Conservation (phyloP, 2,113 vertebrate genomes). For the Aegotheles bennettii region DNA sequence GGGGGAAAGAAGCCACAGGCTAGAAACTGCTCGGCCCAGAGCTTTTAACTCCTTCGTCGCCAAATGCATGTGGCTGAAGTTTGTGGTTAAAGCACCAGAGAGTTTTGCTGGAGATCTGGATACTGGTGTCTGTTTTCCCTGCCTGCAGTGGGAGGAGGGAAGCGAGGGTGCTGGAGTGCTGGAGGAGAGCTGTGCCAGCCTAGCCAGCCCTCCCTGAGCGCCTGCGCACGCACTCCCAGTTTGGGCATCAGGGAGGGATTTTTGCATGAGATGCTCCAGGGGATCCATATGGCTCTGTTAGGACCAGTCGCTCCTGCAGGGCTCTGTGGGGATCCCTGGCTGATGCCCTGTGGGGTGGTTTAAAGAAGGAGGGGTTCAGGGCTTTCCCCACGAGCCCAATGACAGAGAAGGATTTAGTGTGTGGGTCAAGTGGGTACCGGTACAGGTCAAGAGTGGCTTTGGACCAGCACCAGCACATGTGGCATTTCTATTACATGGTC, state of each 20-base stretch:
- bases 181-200: background rate
- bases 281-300: background rate
- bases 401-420: background rate
- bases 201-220: background rate
- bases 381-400: background rate
- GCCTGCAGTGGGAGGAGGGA: background rate
- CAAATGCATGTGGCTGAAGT: background rate
- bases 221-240: background rate
- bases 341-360: background rate
- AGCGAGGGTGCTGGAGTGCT: too few species aligned
- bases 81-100: background rate
- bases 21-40: background rate
- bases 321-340: background rate
- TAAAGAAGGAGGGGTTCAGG: background rate
- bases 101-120: background rate
- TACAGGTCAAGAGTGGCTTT: background rate
- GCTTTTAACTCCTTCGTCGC: conserved; percentile 34
- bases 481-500: background rate
- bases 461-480: background rate
- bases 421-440: background rate
- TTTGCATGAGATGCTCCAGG: background rate
- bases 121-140: background rate
- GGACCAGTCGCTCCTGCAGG: background rate
- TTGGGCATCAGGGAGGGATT: background rate
- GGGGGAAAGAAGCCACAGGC: conserved; percentile 4